Percentiles rank a stretch among this genome's conserved stretches.
Evolutionary conservation across 2,888 invertebrate genomes (phyloP).

Genomic region (Hyalella azteca): DNA sequence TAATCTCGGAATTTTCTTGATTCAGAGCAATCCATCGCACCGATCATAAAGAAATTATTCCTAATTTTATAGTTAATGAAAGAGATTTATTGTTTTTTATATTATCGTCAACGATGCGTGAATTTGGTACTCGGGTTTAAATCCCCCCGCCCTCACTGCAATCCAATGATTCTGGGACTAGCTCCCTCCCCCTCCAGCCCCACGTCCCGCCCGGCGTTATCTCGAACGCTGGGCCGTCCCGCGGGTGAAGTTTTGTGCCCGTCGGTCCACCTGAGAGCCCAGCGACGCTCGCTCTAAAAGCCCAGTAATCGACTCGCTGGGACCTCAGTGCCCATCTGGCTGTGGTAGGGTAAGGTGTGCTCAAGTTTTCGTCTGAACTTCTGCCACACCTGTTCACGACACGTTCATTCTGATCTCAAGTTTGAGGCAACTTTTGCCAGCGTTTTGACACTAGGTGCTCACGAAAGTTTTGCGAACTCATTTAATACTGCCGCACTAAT

Average conservation of each 20-base stretch:
- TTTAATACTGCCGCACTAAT: no score
- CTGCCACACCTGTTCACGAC: neutral
- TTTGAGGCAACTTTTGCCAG: no score
- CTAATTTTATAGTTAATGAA: no score
- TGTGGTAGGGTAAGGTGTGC: neutral
- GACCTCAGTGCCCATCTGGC: neutral
- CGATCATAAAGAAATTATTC: no score
- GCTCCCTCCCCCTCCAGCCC: neutral
- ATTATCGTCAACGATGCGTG: no score
- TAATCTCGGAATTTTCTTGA: no score
- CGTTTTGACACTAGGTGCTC: no score
- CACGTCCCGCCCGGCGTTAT: neutral
- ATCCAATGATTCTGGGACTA: neutral
- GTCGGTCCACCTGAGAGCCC: neutral
- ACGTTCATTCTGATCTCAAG: neutral
- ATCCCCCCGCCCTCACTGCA: neutral
- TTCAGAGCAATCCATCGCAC: no score
- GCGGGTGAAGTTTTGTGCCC: neutral
- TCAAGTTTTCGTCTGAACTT: neutral
- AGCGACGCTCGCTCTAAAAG: no score
- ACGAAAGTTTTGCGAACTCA: no score
- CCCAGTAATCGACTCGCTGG: neutral
- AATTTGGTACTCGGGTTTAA: neutral
- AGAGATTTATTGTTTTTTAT: no score
- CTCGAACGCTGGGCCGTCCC: neutral